Evolutionary conservation across 2,797 vertebrate genomes (phyloP).

Genomic region (Alfaro cultratus): DNA sequence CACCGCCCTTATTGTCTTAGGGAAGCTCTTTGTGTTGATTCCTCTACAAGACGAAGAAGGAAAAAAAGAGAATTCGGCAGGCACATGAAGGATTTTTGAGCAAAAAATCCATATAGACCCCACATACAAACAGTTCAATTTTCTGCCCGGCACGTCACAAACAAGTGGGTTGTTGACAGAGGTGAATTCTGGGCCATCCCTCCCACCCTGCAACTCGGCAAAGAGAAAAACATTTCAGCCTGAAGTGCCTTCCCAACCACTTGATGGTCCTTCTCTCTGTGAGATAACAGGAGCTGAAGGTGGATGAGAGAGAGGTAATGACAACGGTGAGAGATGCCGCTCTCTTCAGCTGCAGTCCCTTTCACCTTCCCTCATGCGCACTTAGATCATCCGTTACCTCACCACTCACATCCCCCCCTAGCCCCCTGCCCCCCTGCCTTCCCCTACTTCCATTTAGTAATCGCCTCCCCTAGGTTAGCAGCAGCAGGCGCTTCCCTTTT

Average conservation of each 20-base stretch:
- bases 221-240: constrained; percentile 55
- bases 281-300: constrained; percentile 56
- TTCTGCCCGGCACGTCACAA: constrained; percentile 36
- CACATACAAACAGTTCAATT: constrained; percentile 19
- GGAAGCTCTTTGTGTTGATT: constrained; percentile 45
- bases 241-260: constrained; percentile 45
- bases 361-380: constrained; percentile 47
- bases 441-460: constrained; percentile 14
- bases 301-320: constrained; percentile 63
- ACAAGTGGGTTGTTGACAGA: constrained; percentile 46
- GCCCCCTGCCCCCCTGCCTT: neutral
- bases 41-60: constrained; percentile 5
- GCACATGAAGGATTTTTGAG: constrained; percentile 36
- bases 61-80: constrained; percentile 30
- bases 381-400: constrained; percentile 51
- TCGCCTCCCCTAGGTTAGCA: constrained; percentile 38
- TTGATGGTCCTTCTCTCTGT: constrained; percentile 53
- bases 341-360: constrained; percentile 51
- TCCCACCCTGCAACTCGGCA: constrained; percentile 44
- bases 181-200: constrained; percentile 58
- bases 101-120: constrained; percentile 34
- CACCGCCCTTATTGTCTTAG: constrained; percentile 23
- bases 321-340: constrained; percentile 46
- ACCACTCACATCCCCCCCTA: neutral
- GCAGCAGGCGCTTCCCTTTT: constrained; percentile 7